Evolutionary conservation across 2,113 vertebrate genomes (phyloP).

Genomic region (Clarias magur): DNA sequence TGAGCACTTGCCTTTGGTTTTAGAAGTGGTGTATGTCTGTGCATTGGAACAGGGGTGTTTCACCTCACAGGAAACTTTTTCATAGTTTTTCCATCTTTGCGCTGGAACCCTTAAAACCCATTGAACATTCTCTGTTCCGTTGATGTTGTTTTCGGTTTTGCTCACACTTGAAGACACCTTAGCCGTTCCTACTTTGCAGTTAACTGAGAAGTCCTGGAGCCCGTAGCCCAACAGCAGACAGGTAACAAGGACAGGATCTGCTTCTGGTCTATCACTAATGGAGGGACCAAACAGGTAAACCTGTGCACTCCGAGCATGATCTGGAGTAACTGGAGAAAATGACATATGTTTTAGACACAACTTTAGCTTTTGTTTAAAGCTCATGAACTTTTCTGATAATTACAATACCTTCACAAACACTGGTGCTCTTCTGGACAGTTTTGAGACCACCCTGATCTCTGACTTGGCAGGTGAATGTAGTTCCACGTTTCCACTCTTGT

Average conservation of each 20-base stretch:
- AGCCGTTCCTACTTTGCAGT: no score
- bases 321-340: constrained; percentile 55
- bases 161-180: no score
- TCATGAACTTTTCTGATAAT: background rate
- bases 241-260: constrained; percentile 51
- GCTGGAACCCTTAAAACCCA: constrained; percentile 54
- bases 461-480: constrained; percentile 61
- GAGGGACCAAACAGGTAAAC: constrained; percentile 59
- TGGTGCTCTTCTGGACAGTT: constrained; percentile 11
- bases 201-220: constrained; percentile 57
- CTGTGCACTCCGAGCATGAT: constrained; percentile 46
- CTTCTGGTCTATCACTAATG: constrained; percentile 17
- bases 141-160: constrained; percentile 13
- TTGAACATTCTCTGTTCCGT: constrained; percentile 63
- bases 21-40: constrained; percentile 42
- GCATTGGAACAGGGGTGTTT: constrained; percentile 57
- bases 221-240: constrained; percentile 61
- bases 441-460: constrained; percentile 31
- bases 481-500: constrained; percentile 61
- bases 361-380: background rate
- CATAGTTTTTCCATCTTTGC: constrained; percentile 49
- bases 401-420: constrained; percentile 66
- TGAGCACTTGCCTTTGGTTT: constrained; percentile 61
- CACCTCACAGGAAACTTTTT: constrained; percentile 20
- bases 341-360: background rate